Evolutionary conservation across 1,140 invertebrate species (phyloP), one percentile per base, ranked within the genome.

Genomic region (Sesamia nonagrioides): DNA sequence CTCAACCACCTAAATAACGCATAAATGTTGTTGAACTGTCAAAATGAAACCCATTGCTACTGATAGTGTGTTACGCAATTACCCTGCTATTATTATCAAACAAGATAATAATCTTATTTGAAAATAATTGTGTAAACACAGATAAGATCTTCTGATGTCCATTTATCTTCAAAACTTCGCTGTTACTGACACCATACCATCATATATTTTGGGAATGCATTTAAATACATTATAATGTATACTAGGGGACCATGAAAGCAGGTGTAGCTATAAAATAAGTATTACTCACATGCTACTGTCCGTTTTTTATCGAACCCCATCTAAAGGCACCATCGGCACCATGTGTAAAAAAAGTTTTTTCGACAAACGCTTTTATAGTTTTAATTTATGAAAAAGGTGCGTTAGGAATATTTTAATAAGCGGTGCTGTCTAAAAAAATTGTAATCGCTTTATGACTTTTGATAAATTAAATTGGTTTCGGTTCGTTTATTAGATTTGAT

Each of bases 201-300:
- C 84, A 76, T 58, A 54, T 75, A 81, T 87, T 91, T 88, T 54
- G 81, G 82, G 86, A 82, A 90, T 91, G 86, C 83, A 92, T 92
- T 91, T 91, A 86, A 91, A 92, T 92, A 89, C 82, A 91, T 92
- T 91, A 91, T 84, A 88, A 82, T 82, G 82, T 78, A 82, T 54
- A 87, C 87, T 87, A 86, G 81, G 83, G 81, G 78, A 80, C 69
- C 68, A 60, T 80, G 80, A 85, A 83, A 82, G 82, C 89, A 89
- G 87, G 82, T 86, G 84, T 73, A 52, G 66, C 72, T 21, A 80
- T 82, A 83, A 81, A 85, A 85, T 81, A 79, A 80, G 79, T 81
- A 86, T 77, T 81, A 82, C 81, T 77, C 58, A 18, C 54, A 60
- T 35, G 83, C 82, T 84, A 86, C 84, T 68, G 79, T 73, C 80